Evolutionary conservation across 2,888 invertebrate species (phyloP).

Genomic region (Ceriagrion tenellum): DNA sequence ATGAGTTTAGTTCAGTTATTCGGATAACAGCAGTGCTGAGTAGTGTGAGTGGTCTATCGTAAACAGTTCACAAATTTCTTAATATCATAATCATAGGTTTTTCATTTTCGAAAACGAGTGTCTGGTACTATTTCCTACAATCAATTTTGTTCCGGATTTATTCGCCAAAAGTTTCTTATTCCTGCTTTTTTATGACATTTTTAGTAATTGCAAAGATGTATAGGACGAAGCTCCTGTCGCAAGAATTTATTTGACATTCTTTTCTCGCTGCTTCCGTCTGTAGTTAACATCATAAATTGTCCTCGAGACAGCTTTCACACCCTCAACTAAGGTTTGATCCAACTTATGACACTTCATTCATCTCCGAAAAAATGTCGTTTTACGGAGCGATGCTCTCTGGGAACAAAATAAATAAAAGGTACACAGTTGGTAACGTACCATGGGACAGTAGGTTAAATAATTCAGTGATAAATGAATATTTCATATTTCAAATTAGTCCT

Average conservation of each 20-base stretch:
- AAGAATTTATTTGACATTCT: not conserved
- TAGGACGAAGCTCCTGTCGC: not conserved
- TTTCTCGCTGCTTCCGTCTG: not conserved
- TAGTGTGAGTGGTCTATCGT: too few species aligned
- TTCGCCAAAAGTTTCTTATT: too few species aligned
- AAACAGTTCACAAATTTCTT: too few species aligned
- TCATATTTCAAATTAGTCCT: not conserved
- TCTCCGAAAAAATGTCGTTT: not conserved
- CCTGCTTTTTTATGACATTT: not conserved
- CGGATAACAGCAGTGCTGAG: too few species aligned
- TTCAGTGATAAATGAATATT: not conserved
- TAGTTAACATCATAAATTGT: not conserved
- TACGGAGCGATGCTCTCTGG: not conserved
- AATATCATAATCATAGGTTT: too few species aligned
- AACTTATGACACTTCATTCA: not conserved
- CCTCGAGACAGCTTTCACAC: not conserved
- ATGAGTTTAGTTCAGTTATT: too few species aligned
- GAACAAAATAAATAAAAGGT: not conserved
- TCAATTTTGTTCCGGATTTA: too few species aligned
- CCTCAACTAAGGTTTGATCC: not conserved
- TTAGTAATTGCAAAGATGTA: not conserved
- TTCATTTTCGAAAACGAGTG: too few species aligned
- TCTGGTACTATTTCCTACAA: too few species aligned
- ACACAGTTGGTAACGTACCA: not conserved
- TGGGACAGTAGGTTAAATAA: not conserved